A percentile compares a stretch with the other conserved stretches of the same genome.
phyloP scores from a whole-genome alignment of 2,113 vertebrate genomes.

The Oncorhynchus keta region DNA sequence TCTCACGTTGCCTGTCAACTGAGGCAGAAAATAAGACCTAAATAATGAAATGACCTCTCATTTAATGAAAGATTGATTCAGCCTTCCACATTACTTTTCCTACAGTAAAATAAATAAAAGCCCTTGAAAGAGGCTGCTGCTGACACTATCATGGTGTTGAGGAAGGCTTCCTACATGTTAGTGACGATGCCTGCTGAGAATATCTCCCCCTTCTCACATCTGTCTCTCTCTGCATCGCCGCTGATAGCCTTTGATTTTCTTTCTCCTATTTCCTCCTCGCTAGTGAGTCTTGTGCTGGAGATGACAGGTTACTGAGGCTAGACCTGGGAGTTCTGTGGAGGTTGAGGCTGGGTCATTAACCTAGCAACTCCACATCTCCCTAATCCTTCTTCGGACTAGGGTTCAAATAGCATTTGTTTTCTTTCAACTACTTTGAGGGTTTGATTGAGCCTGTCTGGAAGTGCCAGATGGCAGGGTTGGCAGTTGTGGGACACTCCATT shows the following conservation, averaged over 20 bases:
- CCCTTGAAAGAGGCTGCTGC: constrained; percentile 54
- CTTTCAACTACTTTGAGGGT: no score
- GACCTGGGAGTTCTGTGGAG: not conserved
- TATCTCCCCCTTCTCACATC: constrained; percentile 9
- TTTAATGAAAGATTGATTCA: constrained; percentile 72
- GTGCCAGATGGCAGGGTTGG: no score
- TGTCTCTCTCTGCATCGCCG: constrained; percentile 1
- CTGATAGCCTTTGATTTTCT: not conserved
- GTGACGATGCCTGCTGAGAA: constrained; percentile 27
- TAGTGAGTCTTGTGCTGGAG: not conserved
- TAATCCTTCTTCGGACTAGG: not conserved
- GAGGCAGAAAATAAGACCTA: constrained; percentile 71
- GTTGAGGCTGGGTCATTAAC: not conserved
- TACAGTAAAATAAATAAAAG: constrained; percentile 52
- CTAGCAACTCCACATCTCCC: not conserved
- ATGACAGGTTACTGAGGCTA: constrained; percentile 14
- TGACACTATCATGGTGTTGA: constrained; percentile 49
- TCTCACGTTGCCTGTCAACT: constrained; percentile 64
- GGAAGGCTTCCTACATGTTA: constrained; percentile 31
- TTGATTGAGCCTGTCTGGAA: no score
- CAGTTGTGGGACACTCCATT: no score
- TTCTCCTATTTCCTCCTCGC: not conserved
- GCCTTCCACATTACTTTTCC: constrained; percentile 55
- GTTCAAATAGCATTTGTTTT: no score
- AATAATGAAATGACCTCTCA: constrained; percentile 70